Evolutionary conservation across 2,888 invertebrate genomes (phyloP).

Genomic region (Habroteleia sp.): DNA sequence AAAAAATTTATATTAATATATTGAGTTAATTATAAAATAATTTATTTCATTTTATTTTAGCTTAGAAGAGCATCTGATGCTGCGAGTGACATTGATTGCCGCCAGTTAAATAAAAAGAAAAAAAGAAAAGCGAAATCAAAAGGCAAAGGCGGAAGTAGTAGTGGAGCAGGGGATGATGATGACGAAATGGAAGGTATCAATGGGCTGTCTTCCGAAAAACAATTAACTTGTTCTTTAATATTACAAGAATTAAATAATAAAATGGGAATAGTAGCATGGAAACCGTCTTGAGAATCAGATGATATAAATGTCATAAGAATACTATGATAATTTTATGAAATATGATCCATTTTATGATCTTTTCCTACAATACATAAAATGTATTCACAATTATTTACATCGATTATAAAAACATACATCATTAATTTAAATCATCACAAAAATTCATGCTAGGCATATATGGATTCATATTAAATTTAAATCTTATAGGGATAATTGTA

Average conservation of each 20-base stretch:
- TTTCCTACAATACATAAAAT: too few species aligned
- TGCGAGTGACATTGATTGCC: conserved; percentile 77
- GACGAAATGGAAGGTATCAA: conserved; percentile 83
- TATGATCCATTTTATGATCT: background rate
- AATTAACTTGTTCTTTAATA: conserved; percentile 87
- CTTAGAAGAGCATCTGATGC: conserved; percentile 77
- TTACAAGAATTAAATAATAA: conserved; percentile 91
- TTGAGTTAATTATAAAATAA: too few species aligned
- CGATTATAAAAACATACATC: too few species aligned
- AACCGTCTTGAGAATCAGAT: conserved; percentile 80
- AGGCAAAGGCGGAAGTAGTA: conserved; percentile 79
- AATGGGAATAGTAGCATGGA: conserved; percentile 88
- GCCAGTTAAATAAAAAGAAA: conserved; percentile 78
- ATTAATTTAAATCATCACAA: background rate
- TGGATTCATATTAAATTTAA: conserved; percentile 2
- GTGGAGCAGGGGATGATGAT: conserved; percentile 82
- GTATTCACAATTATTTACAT: too few species aligned
- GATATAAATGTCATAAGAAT: conserved; percentile 14
- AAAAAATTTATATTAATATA: too few species aligned
- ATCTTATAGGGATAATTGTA: conserved; percentile 2
- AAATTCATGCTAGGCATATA: background rate
- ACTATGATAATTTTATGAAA: conserved; percentile 8
- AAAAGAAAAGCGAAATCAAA: conserved; percentile 78
- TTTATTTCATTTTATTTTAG: conserved; percentile 63
- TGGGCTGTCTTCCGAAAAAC: conserved; percentile 84